phyloP scores from a whole-genome alignment of 2,888 invertebrate genomes.

The Tiphia femorata region DNA sequence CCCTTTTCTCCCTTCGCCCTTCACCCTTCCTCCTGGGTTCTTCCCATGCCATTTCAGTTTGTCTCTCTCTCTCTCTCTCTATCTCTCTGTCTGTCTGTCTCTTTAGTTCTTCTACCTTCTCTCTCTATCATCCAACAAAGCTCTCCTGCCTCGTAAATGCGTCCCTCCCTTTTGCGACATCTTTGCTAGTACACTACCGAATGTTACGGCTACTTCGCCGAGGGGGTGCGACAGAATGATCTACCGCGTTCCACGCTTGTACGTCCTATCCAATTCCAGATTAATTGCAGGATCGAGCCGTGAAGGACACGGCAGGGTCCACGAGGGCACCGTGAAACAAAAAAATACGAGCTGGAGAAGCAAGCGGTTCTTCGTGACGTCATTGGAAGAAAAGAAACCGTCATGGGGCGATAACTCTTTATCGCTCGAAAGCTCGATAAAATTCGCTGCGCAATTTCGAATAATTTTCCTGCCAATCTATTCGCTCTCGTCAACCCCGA shows the following conservation, averaged over 20 bases:
- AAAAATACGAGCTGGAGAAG: slow-evolving; percentile 8
- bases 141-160: too few relatives aligned
- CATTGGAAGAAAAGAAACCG: too few relatives aligned
- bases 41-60: neutral
- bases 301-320: slow-evolving; percentile 46
- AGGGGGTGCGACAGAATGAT: neutral
- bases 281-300: slow-evolving; percentile 57
- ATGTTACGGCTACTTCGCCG: slow-evolving; percentile 17
- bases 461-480: too few relatives aligned
- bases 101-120: neutral
- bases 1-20: slow-evolving; percentile 10
- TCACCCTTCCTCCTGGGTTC: too few relatives aligned
- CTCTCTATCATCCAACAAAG: slow-evolving; percentile 1
- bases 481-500: too few relatives aligned
- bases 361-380: too few relatives aligned
- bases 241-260: slow-evolving; percentile 5
- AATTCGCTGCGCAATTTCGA: too few relatives aligned
- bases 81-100: slow-evolving; percentile 6
- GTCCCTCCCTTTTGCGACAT: slow-evolving; percentile 8
- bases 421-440: too few relatives aligned
- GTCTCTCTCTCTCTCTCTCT: slow-evolving; percentile 7
- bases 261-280: slow-evolving; percentile 59
- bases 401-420: too few relatives aligned
- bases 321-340: neutral
- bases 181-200: slow-evolving; percentile 16